phyloP scores from a whole-genome alignment of 2,113 vertebrate genomes.

The Athene noctua region DNA sequence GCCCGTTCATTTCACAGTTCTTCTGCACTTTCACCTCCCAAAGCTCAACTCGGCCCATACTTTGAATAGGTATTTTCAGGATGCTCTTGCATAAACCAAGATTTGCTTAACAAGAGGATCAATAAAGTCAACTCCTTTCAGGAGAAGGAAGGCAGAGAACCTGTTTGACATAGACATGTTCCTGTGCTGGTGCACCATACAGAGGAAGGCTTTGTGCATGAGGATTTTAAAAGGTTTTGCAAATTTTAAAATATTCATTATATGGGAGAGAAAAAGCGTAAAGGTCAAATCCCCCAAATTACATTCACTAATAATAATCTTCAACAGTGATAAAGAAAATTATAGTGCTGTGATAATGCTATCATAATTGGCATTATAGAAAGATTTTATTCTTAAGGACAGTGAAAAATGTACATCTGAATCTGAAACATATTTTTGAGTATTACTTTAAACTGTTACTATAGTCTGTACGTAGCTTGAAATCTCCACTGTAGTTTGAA shows the following conservation, averaged over 20 bases:
- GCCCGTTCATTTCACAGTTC: neutral
- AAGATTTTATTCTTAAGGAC: neutral
- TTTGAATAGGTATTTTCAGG: neutral
- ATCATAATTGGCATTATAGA: neutral
- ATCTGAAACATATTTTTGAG: neutral
- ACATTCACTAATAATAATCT: neutral
- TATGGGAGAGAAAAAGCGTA: neutral
- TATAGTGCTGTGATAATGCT: neutral
- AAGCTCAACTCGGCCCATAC: neutral
- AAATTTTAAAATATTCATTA: neutral
- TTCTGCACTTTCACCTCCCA: neutral
- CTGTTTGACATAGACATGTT: neutral
- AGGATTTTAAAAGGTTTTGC: neutral
- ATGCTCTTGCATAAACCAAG: neutral
- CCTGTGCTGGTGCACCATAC: fast-evolving
- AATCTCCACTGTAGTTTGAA: neutral
- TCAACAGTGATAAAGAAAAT: neutral
- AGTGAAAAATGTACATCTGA: neutral
- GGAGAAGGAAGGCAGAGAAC: neutral
- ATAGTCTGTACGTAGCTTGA: neutral
- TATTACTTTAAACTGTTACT: neutral
- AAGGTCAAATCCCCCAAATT: neutral
- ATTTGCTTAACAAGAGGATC: neutral
- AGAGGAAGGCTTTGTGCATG: neutral
- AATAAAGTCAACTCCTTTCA: neutral